Base-by-base conservation (phyloP, 2,113 vertebrate species). In the Nansenia antarctica region DNA sequence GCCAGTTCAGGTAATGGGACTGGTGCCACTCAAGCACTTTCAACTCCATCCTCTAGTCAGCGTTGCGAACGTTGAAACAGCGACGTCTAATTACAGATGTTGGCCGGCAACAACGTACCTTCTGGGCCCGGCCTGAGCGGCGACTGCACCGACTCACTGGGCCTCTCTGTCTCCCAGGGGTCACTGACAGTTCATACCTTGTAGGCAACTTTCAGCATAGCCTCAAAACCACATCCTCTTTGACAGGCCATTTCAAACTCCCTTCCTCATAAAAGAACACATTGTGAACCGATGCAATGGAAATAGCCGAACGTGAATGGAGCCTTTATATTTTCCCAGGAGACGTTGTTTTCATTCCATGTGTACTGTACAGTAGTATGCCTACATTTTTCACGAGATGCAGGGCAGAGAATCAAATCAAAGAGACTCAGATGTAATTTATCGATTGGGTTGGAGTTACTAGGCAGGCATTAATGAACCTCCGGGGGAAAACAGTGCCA, bases 121-220 rank as follows among this genome's bases (percentile, higher is more conserved):
- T 24, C 24, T 35, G 45, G 18, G 47, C 11, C 58, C 58, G 24
- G 37, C 27, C 62, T 9, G 4, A 4, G 26, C 29, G 18, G 45
- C 27, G 32, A 35, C 70, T 27, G 31, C 31, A 65, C 32, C 47
- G 18, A 20, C 76, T 77, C 62, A 77, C 77, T 62, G 70, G 29
- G 22, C 31, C 47, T 57, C 47, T 72, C 78, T 72, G 72, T 67
- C 65, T 64, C 31, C 7, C 34, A 9, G 4, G 42, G 82, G 84
- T 88, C 82, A 85, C 27, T 3, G 55, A 61, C 73, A 83, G 82
- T 79, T 88, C 87, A 87, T 47, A 74, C 71, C 68, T 81, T 77
- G 63, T 47, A 26, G 63, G 55, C 65, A 81, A 70, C 71, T 67
- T 82, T 80, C 74, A 57, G 26, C 26, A 70, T 37, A 31, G 15